These are phyloP conservation scores for Crocodylus rhombifer DNA, from an alignment of 2,797 vertebrate species.

Conservation along the genomic window DNA sequence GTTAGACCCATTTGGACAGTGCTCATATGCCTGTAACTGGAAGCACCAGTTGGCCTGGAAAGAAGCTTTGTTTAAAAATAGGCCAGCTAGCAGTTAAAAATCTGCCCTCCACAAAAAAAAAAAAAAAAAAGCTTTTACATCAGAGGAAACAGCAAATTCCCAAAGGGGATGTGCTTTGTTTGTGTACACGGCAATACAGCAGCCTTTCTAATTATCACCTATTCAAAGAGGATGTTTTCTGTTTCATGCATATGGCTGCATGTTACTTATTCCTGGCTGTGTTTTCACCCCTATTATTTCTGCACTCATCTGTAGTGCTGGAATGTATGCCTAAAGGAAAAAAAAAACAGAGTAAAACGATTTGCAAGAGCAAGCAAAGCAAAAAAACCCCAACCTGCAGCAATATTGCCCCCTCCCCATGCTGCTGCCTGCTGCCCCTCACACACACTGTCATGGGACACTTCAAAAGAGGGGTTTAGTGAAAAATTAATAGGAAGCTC, in stretches of 20 bases:
- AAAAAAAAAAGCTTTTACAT: background rate
- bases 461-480: slow-evolving; percentile 22
- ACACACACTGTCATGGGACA: background rate
- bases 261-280: slow-evolving; percentile 23
- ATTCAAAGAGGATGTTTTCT: slow-evolving; percentile 27
- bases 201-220: slow-evolving; percentile 49
- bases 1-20: background rate
- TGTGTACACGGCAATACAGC: background rate
- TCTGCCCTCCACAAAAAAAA: background rate
- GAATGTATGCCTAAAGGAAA: background rate
- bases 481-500: slow-evolving; percentile 36
- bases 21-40: background rate
- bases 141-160: slow-evolving; percentile 11
- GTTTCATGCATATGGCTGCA: background rate
- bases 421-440: too few relatives aligned
- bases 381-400: background rate
- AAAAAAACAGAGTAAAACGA: background rate
- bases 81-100: slow-evolving; percentile 8
- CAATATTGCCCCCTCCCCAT: background rate
- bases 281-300: slow-evolving; percentile 18
- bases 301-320: background rate
- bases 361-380: background rate
- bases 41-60: background rate
- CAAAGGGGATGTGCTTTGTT: slow-evolving; percentile 30
- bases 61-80: slow-evolving; percentile 21